phyloP scores from a whole-genome alignment of 2,888 invertebrate genomes.

The Crepidodera aurea region DNA sequence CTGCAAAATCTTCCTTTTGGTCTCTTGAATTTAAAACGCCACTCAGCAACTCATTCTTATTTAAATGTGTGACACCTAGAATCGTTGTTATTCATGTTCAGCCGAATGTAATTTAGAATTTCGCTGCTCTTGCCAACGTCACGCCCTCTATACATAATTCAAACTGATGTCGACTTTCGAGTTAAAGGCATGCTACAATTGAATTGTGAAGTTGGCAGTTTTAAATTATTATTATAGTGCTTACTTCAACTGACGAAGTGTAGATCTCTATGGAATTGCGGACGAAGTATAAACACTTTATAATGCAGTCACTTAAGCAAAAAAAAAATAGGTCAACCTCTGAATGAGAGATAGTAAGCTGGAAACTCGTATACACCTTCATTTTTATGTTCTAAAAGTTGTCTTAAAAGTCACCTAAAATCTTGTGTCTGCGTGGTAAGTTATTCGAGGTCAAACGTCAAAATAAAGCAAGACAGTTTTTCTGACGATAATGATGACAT shows the following conservation, averaged over 20 bases:
- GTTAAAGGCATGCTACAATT: slow-evolving; percentile 24
- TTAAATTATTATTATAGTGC: slow-evolving; percentile 2
- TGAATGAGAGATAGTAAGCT: too few relatives aligned
- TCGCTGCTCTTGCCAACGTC: slow-evolving; percentile 14
- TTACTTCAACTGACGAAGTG: not conserved
- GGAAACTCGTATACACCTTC: too few relatives aligned
- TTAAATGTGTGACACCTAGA: slow-evolving; percentile 30
- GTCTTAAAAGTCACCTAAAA: too few relatives aligned
- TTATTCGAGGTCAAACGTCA: too few relatives aligned
- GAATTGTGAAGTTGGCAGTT: slow-evolving; percentile 30
- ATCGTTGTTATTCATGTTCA: slow-evolving; percentile 34
- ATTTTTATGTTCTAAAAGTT: too few relatives aligned
- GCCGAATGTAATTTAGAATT: slow-evolving; percentile 28
- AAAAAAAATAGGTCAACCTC: too few relatives aligned
- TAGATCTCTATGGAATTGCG: too few relatives aligned
- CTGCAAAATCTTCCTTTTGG: not conserved
- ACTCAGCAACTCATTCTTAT: slow-evolving; percentile 1
- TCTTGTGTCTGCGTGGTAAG: too few relatives aligned
- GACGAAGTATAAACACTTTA: too few relatives aligned
- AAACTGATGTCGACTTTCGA: slow-evolving; percentile 18
- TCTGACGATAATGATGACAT: too few relatives aligned
- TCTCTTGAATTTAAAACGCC: slow-evolving; percentile 17
- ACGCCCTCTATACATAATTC: slow-evolving; percentile 31
- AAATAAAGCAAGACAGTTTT: too few relatives aligned
- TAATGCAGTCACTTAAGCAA: too few relatives aligned